phyloP scores from a whole-genome alignment of 2,888 invertebrate genomes.

The Aleiodes testaceus region DNA sequence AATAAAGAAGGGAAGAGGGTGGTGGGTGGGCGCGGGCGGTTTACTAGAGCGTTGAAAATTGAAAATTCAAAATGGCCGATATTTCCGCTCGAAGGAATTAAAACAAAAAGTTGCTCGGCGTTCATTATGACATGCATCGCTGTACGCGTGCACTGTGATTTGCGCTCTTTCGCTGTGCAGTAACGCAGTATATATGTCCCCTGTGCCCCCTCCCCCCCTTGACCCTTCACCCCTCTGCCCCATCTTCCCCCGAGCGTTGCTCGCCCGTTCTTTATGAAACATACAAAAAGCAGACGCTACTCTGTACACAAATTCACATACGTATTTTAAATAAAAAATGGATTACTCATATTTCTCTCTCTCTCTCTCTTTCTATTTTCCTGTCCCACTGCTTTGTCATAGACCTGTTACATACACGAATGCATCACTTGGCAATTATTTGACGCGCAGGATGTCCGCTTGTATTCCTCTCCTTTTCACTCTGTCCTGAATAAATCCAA shows the following conservation, averaged over 20 bases:
- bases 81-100: constrained; percentile 72
- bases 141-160: constrained; percentile 69
- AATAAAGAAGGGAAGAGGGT: constrained; percentile 46
- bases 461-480: constrained; percentile 17
- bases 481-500: background rate
- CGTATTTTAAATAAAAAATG: background rate
- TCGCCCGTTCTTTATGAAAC: background rate
- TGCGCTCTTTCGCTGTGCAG: constrained; percentile 62
- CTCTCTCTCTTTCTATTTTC: too few relatives aligned
- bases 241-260: too few relatives aligned
- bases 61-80: constrained; percentile 74
- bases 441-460: constrained; percentile 42
- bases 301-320: constrained; percentile 32
- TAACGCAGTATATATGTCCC: constrained; percentile 49
- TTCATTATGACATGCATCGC: constrained; percentile 73
- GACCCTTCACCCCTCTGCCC: too few relatives aligned
- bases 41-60: constrained; percentile 74
- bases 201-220: constrained; percentile 8
- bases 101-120: constrained; percentile 72
- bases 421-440: constrained; percentile 37
- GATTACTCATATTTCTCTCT: background rate
- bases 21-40: constrained; percentile 61
- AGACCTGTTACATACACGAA: constrained; percentile 32
- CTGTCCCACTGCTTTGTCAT: constrained; percentile 21
- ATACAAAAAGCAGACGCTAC: constrained; percentile 36